Base-by-base conservation (phyloP, 2,797 vertebrate genomes). In the Cossypha dichroa region DNA sequence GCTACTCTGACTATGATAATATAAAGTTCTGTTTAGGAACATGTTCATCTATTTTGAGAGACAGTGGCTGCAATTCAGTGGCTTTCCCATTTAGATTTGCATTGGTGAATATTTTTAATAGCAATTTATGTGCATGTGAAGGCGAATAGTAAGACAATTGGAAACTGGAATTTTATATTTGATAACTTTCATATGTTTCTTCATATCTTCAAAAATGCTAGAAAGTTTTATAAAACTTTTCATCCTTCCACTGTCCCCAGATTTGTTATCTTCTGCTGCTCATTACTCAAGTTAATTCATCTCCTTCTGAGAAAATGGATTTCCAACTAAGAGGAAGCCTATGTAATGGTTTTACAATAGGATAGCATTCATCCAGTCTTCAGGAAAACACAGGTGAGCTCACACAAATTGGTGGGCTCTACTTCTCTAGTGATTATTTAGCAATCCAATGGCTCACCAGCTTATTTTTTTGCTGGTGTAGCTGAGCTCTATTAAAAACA, bases 181-280 rank as follows among this genome's bases (percentile, higher is more conserved):
- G 19, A 34, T 33, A 80, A 51, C 21, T 41, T 68, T 23, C 22
- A 12, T 29, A 4, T 29, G 7, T 59, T 66, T 81, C 28, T 48
- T 90, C 38, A 21, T 21, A 52, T 54, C 17, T 62, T 86, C 29
- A 68, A 62, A 74, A 83, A 84, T 46, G 2, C 7, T 55, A 40
- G 31, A 15, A 89, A 14, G 3, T 43, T 68, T 77, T 36, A 25
- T 1, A 8, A 6, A 60, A 43, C 7, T 14, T 76, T 76, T 34
- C 26, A 25, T 69, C 19, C 9, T 38, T 13, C 9, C 23, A 13
- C 11, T 0, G 0, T 2, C 16, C 10, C 4, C 6, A 31, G 16
- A 78, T 41, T 49, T 85, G 15, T 58, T 13, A 20, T 51, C 49
- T 93, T 58, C 14, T 55, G 52, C 23, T 40, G 11, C 45, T 93